These are phyloP conservation scores for Seladonia tumulorum DNA, from an alignment of 2,888 invertebrate species.

Conservation along the genomic window DNA sequence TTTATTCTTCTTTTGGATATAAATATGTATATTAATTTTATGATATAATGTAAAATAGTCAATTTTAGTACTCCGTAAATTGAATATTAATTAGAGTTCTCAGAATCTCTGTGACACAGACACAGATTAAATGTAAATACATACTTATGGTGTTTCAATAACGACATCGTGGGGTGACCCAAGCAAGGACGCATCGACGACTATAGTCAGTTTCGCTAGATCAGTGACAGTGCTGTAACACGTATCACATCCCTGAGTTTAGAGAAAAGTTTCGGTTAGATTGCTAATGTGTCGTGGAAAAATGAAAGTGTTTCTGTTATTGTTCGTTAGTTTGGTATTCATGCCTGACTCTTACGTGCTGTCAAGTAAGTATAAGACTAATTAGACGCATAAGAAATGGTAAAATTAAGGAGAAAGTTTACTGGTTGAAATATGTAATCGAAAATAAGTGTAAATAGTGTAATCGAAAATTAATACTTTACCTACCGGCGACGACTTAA, in stretches of 20 bases:
- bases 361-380: slow-evolving; percentile 27
- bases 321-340: neutral
- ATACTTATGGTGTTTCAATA: neutral
- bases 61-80: neutral
- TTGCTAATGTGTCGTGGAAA: neutral
- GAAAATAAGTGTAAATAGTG: too few species aligned
- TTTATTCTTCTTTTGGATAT: neutral
- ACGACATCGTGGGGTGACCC: neutral
- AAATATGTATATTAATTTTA: neutral
- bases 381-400: neutral
- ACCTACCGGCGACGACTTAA: neutral
- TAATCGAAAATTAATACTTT: neutral
- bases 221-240: neutral
- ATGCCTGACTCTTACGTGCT: neutral
- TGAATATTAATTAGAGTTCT: neutral
- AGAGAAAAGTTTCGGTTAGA: neutral
- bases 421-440: neutral
- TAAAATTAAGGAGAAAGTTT: neutral
- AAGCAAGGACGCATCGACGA: slow-evolving; percentile 9
- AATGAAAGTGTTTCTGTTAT: slow-evolving; percentile 15
- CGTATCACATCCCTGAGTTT: neutral
- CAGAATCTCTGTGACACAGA: neutral
- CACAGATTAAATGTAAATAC: slow-evolving; percentile 23
- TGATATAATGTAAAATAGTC: neutral
- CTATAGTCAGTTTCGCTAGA: neutral